A percentile compares a stretch with the other conserved stretches of the same genome.
phyloP scores from a whole-genome alignment of 2,113 vertebrate species.

The Pogona vitticeps region DNA sequence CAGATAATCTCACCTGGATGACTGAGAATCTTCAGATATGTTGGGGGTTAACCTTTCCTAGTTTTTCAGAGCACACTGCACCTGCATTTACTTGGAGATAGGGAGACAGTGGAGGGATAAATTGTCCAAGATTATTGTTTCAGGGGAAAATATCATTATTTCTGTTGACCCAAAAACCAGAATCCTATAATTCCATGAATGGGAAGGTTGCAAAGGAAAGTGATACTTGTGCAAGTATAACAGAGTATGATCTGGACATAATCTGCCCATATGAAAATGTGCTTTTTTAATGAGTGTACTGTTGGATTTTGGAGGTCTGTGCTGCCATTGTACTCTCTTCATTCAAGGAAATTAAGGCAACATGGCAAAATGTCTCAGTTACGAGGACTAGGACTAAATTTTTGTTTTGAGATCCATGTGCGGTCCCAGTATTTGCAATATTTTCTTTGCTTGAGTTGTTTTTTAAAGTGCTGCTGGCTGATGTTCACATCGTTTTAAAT shows the following conservation, averaged over 20 bases:
- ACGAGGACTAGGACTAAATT: not conserved
- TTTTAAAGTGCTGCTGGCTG: not conserved
- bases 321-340: not conserved
- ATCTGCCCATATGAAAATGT: not conserved
- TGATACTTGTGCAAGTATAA: not conserved
- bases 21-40: not conserved
- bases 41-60: not conserved
- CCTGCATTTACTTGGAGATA: not conserved
- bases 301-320: not conserved
- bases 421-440: not conserved
- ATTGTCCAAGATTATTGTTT: not conserved
- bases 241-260: not conserved
- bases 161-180: not conserved
- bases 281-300: not conserved
- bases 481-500: not conserved
- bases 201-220: not conserved
- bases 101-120: not conserved
- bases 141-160: not conserved
- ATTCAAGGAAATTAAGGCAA: not conserved
- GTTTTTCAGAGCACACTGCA: not conserved
- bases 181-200: not conserved
- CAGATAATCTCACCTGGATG: too few species aligned
- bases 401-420: too few species aligned
- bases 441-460: not conserved
- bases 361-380: not conserved